These are phyloP conservation scores for Sphaerophoria taeniata DNA, from an alignment of 2,888 invertebrate genomes.

Conservation along the genomic window DNA sequence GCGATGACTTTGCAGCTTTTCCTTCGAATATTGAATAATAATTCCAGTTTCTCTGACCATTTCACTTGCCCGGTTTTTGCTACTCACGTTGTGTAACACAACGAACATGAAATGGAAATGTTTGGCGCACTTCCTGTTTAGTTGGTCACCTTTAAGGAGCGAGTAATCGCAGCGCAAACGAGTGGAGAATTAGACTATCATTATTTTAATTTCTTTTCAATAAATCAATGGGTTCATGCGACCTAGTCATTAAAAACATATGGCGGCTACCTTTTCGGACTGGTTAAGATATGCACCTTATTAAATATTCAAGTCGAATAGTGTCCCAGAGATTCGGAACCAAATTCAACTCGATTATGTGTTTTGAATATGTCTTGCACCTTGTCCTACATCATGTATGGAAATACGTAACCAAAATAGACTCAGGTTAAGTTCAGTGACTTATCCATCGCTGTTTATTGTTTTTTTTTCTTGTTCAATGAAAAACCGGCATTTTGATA, in stretches of 20 bases:
- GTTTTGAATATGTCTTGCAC: background rate
- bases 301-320: constrained; percentile 21
- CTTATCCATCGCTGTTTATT: constrained; percentile 29
- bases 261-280: too few relatives aligned
- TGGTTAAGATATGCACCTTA: background rate
- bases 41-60: background rate
- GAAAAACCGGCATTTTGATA: constrained; percentile 19
- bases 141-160: too few relatives aligned
- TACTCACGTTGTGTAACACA: background rate
- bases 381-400: background rate
- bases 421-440: constrained; percentile 44
- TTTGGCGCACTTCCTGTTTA: background rate
- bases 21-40: background rate
- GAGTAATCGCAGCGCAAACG: too few relatives aligned
- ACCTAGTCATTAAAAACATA: too few relatives aligned
- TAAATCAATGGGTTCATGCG: too few relatives aligned
- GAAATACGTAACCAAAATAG: constrained; percentile 1
- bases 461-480: background rate
- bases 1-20: background rate
- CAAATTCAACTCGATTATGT: constrained; percentile 1
- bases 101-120: background rate
- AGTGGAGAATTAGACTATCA: too few relatives aligned
- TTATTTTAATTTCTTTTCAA: too few relatives aligned
- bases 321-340: background rate
- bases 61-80: background rate